Percentiles rank a stretch among this genome's conserved stretches.
Evolutionary conservation across 2,797 vertebrate species (phyloP).

Genomic region (Mareca strepera): DNA sequence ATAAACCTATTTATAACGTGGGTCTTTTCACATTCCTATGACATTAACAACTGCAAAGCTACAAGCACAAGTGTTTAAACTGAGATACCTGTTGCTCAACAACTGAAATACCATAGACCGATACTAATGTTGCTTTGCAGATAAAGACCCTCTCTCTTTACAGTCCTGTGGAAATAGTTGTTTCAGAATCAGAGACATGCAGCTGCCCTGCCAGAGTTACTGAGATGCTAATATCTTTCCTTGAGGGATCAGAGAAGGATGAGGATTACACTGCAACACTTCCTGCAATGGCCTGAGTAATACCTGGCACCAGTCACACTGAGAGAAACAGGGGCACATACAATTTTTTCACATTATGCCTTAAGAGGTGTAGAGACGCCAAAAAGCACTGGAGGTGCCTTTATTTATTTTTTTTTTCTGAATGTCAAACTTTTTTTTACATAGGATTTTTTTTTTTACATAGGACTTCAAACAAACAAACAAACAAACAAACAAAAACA

Average conservation of each 20-base stretch:
- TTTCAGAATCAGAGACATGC: neutral
- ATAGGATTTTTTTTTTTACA: neutral
- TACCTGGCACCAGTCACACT: neutral
- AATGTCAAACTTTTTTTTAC: neutral
- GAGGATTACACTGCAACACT: neutral
- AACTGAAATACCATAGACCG: neutral
- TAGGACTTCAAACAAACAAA: neutral
- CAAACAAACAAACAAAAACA: neutral
- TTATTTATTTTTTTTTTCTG: neutral
- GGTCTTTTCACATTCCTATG: neutral
- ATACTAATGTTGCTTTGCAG: neutral
- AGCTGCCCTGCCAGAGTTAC: neutral
- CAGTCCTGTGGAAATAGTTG: neutral
- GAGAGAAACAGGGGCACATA: fast-evolving
- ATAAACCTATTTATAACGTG: neutral
- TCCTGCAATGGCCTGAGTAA: neutral
- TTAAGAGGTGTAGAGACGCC: neutral
- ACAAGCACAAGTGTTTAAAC: neutral
- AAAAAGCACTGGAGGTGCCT: neutral
- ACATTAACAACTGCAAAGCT: neutral
- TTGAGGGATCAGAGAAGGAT: neutral
- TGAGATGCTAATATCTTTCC: neutral
- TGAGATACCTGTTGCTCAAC: neutral
- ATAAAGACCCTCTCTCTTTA: neutral
- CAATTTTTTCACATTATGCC: neutral